Percentiles rank a stretch among this genome's conserved stretches.
These are phyloP conservation scores for Pseudonaja textilis DNA, from an alignment of 2,113 vertebrate species.

Conservation along the genomic window DNA sequence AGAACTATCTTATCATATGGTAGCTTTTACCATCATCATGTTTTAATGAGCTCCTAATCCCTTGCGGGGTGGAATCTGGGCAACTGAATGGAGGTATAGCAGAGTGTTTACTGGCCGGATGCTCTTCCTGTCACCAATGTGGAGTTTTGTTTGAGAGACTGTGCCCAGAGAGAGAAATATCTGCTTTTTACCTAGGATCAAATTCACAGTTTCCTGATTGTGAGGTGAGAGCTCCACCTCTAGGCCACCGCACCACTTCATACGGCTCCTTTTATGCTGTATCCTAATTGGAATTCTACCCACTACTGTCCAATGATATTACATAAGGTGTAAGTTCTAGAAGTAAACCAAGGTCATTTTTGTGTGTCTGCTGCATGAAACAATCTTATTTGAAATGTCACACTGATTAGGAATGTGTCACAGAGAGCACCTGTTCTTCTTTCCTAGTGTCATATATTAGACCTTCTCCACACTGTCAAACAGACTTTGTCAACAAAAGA, in stretches of 20 bases:
- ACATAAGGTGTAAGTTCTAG: slow-evolving; percentile 50
- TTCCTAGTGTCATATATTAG: slow-evolving; percentile 18
- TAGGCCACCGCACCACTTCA: too few relatives aligned
- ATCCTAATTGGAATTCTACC: slow-evolving; percentile 67
- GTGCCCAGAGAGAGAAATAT: too few relatives aligned
- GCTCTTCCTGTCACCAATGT: too few relatives aligned
- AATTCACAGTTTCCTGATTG: too few relatives aligned
- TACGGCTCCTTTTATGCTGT: slow-evolving; percentile 15
- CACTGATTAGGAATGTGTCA: slow-evolving; percentile 53
- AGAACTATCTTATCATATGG: neutral
- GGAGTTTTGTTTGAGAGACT: too few relatives aligned
- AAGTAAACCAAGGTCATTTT: slow-evolving; percentile 66
- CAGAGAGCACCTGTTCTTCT: slow-evolving; percentile 23
- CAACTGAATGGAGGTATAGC: too few relatives aligned
- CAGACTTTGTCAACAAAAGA: slow-evolving; percentile 34
- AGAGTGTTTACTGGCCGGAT: too few relatives aligned
- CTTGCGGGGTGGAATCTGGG: too few relatives aligned
- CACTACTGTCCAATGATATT: slow-evolving; percentile 34
- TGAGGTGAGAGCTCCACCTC: too few relatives aligned
- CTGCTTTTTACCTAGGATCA: too few relatives aligned
- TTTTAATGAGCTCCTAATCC: too few relatives aligned
- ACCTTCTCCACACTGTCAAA: slow-evolving; percentile 12
- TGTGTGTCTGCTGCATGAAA: slow-evolving; percentile 51
- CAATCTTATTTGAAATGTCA: slow-evolving; percentile 59
- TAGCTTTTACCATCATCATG: neutral